Conservation (phyloP, 2,113 vertebrate species). For the Probosciger aterrimus region DNA sequence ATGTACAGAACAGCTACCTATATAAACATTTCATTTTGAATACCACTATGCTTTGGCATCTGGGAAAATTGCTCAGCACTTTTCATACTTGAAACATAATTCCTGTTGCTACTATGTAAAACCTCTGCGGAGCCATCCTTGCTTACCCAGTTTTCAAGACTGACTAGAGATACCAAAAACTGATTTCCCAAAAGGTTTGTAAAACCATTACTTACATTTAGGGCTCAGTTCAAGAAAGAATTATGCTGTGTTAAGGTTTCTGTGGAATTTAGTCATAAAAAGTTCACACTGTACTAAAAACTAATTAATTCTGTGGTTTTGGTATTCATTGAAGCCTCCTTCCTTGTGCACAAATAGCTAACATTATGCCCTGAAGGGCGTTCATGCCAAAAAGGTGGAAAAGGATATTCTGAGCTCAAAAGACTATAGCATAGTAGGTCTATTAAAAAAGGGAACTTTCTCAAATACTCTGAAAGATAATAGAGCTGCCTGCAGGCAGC, state of each 20-base stretch:
- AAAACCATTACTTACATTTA: conserved; percentile 44
- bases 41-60: not conserved
- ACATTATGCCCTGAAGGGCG: not conserved
- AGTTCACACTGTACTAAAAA: conserved; percentile 53
- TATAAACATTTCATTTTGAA: not conserved
- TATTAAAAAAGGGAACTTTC: not conserved
- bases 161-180: conserved; percentile 30
- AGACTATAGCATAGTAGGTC: not conserved
- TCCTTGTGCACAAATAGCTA: conserved; percentile 1
- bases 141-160: not conserved
- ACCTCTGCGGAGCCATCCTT: not conserved
- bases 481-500: not conserved
- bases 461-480: conserved; percentile 4
- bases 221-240: conserved; percentile 20
- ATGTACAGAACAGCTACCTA: not conserved
- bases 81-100: conserved; percentile 21
- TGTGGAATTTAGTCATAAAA: conserved; percentile 41
- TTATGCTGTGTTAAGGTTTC: conserved; percentile 34
- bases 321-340: conserved; percentile 42
- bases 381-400: conserved; percentile 16
- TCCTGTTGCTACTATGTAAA: not conserved
- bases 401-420: conserved; percentile 35
- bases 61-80: not conserved
- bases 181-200: conserved; percentile 19
- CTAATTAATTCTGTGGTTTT: conserved; percentile 46